Percentiles rank a stretch among this genome's conserved stretches.
These are phyloP conservation scores for Solen grandis DNA, from an alignment of 1,140 invertebrate species.

Conservation along the genomic window DNA sequence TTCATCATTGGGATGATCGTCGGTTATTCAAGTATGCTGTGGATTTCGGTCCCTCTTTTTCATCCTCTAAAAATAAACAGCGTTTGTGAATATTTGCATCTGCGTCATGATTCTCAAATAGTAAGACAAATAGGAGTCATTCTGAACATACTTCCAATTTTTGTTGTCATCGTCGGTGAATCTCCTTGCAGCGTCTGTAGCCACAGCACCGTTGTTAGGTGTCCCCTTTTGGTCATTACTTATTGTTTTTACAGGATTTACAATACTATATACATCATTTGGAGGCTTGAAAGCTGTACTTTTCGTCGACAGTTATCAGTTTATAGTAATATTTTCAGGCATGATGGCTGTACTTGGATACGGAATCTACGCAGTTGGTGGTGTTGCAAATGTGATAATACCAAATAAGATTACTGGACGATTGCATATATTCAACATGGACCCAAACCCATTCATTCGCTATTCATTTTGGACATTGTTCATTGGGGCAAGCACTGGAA, in stretches of 20 bases:
- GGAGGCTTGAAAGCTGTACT: slow-evolving; percentile 30
- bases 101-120: not conserved
- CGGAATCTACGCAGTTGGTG: not conserved
- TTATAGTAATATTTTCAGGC: not conserved
- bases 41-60: not conserved
- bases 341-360: slow-evolving; percentile 20
- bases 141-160: not conserved
- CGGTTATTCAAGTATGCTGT: too few species aligned
- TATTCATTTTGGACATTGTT: slow-evolving; percentile 39
- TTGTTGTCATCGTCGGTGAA: slow-evolving; percentile 7
- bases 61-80: not conserved
- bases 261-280: not conserved
- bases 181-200: slow-evolving; percentile 3
- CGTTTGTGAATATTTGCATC: slow-evolving; percentile 4
- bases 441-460: slow-evolving; percentile 22
- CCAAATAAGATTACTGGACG: slow-evolving; percentile 8
- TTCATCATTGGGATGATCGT: not conserved
- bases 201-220: not conserved
- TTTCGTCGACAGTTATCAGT: slow-evolving; percentile 24
- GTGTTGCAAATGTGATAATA: not conserved
- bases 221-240: slow-evolving; percentile 14
- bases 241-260: not conserved
- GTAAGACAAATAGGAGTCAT: not conserved
- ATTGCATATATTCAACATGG: slow-evolving; percentile 23
- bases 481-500: not conserved